Evolutionary conservation across 2,797 vertebrate species (phyloP).

Genomic region (Hydrocynus forskahlii): DNA sequence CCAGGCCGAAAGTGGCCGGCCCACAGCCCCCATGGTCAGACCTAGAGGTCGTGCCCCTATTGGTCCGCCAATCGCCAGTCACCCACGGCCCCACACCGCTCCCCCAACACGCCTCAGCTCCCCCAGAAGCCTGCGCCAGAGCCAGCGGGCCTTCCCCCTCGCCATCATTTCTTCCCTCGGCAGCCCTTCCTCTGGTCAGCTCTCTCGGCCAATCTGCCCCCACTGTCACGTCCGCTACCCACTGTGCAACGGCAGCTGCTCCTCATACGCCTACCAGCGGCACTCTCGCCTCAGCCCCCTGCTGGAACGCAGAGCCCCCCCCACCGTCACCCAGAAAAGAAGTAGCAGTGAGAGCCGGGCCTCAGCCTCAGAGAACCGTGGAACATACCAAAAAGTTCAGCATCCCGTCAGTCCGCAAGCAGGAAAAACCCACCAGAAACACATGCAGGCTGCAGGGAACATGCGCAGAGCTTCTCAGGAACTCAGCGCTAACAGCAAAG

Average conservation of each 20-base stretch:
- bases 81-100: conserved; percentile 78
- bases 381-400: conserved; percentile 65
- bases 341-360: conserved; percentile 82
- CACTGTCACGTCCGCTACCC: conserved; percentile 82
- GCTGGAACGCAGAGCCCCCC: conserved; percentile 70
- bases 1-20: conserved; percentile 82
- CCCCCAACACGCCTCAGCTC: conserved; percentile 80
- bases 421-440: conserved; percentile 71
- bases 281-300: conserved; percentile 81
- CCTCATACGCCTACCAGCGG: conserved; percentile 78
- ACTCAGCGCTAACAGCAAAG: conserved; percentile 56
- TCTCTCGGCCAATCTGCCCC: conserved; percentile 75
- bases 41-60: conserved; percentile 61
- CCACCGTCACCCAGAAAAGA: conserved; percentile 68
- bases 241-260: conserved; percentile 81
- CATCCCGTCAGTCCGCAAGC: conserved; percentile 75
- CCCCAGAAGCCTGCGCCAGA: conserved; percentile 78
- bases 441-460: conserved; percentile 78
- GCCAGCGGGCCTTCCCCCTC: conserved; percentile 74
- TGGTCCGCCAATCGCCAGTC: conserved; percentile 60
- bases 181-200: conserved; percentile 67
- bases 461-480: conserved; percentile 69
- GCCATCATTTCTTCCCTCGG: conserved; percentile 69
- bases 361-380: conserved; percentile 66
- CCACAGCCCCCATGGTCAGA: conserved; percentile 59